A percentile compares a stretch with the other conserved stretches of the same genome.
Conservation (phyloP, 2,888 invertebrate species). For the Orthosia cruda region DNA sequence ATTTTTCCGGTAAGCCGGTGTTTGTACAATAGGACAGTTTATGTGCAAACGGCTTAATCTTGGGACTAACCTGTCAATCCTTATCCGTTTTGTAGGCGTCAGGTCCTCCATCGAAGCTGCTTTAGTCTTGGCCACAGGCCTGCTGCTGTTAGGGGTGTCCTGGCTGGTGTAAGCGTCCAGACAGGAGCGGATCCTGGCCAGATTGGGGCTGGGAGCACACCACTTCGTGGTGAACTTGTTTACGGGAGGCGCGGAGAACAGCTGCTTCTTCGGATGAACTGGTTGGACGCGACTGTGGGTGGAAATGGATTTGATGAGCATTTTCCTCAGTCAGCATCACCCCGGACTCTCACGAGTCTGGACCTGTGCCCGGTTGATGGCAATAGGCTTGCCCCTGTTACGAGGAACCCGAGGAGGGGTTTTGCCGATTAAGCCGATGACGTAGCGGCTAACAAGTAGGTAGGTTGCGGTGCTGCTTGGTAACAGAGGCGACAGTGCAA, state of each 20-base stretch:
- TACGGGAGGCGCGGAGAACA: slow-evolving; percentile 86
- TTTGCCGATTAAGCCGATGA: too few relatives aligned
- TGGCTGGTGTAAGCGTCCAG: slow-evolving; percentile 78
- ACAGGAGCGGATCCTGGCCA: slow-evolving; percentile 83
- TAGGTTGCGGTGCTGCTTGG: too few relatives aligned
- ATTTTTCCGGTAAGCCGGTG: too few relatives aligned
- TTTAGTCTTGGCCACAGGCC: slow-evolving; percentile 79
- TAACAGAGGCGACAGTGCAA: too few relatives aligned
- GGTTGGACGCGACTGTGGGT: slow-evolving; percentile 81
- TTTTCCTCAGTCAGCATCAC: background rate
- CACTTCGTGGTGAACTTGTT: slow-evolving; percentile 85
- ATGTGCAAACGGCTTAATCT: too few relatives aligned
- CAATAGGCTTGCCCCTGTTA: too few relatives aligned
- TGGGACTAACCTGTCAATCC: slow-evolving; percentile 73
- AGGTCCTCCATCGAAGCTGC: slow-evolving; percentile 88
- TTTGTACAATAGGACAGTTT: too few relatives aligned
- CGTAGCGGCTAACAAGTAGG: too few relatives aligned
- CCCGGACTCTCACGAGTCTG: too few relatives aligned
- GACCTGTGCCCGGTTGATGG: too few relatives aligned
- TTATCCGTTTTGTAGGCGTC: slow-evolving; percentile 83
- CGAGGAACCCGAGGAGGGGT: too few relatives aligned
- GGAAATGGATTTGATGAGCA: background rate
- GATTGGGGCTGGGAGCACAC: slow-evolving; percentile 75
- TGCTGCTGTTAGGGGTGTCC: slow-evolving; percentile 57
- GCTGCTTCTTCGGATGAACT: slow-evolving; percentile 85